These are phyloP conservation scores for Rhagonycha fulva DNA, from an alignment of 2,888 invertebrate species.

Conservation along the genomic window DNA sequence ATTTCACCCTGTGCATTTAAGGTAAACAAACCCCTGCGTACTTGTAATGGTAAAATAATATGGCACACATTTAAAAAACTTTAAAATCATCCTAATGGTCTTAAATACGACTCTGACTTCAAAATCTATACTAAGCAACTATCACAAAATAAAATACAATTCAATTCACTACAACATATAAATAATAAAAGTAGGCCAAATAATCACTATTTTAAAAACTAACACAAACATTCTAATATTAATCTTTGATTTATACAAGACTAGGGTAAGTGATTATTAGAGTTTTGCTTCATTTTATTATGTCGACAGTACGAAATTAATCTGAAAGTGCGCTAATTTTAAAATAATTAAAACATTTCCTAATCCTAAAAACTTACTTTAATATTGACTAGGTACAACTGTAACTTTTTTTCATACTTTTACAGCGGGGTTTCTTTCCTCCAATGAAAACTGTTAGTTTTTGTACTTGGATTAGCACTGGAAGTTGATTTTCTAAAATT, in stretches of 20 bases:
- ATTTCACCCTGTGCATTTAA: not conserved
- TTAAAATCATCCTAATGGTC: not conserved
- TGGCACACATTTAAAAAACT: not conserved
- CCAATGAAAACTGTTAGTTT: slow-evolving; percentile 82
- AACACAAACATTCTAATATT: slow-evolving; percentile 30
- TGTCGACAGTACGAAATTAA: slow-evolving; percentile 27
- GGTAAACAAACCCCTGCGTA: not conserved
- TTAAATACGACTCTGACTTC: slow-evolving; percentile 12
- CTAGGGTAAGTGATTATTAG: slow-evolving; percentile 34
- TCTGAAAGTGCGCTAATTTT: slow-evolving; percentile 11
- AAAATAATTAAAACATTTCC: not conserved
- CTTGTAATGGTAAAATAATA: not conserved
- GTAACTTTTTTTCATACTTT: slow-evolving; percentile 23
- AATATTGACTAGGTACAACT: slow-evolving; percentile 37
- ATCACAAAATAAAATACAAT: slow-evolving; percentile 29
- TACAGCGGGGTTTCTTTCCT: slow-evolving; percentile 81
- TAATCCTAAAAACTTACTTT: slow-evolving; percentile 22
- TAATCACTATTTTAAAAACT: slow-evolving; percentile 27
- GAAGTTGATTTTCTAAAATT: slow-evolving; percentile 66
- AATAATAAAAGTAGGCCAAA: slow-evolving; percentile 23
- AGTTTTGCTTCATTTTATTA: slow-evolving; percentile 17
- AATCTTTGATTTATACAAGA: slow-evolving; percentile 35
- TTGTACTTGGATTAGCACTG: slow-evolving; percentile 64
- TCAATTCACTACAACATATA: slow-evolving; percentile 21
- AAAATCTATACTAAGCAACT: slow-evolving; percentile 24